Percentiles rank a stretch among this genome's conserved stretches.
These are phyloP conservation scores for Paracentrotus lividus DNA, from an alignment of 53 echinoderm and acorn worm species.

Conservation along the genomic window DNA sequence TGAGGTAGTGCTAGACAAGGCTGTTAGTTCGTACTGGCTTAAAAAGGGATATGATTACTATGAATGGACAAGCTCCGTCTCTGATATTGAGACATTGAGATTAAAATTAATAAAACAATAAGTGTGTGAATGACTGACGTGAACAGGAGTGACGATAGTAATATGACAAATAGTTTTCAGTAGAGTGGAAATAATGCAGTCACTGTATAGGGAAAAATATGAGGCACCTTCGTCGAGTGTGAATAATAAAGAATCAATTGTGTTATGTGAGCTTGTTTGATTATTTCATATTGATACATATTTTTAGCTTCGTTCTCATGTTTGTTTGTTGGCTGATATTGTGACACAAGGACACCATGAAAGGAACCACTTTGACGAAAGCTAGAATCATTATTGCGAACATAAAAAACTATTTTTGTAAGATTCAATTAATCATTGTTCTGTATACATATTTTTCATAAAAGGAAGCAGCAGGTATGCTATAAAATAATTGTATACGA, in stretches of 20 bases:
- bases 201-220: neutral
- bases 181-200: neutral
- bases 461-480: too few species aligned
- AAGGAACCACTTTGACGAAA: neutral
- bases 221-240: neutral
- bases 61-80: neutral
- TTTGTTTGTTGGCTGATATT: neutral
- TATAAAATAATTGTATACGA: too few species aligned
- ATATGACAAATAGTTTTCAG: neutral
- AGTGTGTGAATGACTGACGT: neutral
- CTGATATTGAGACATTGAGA: neutral
- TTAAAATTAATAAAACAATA: conserved; percentile 8
- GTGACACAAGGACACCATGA: neutral
- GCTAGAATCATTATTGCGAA: too few species aligned
- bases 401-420: too few species aligned
- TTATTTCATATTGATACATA: neutral
- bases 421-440: too few species aligned
- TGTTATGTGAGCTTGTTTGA: neutral
- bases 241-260: neutral
- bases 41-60: too few species aligned
- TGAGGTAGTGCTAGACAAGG: too few species aligned
- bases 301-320: neutral
- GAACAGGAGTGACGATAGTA: neutral
- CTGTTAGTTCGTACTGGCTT: too few species aligned
- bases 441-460: too few species aligned